Base-by-base conservation (phyloP, 1,140 invertebrate species). In the Pomphorhynchus laevis region DNA sequence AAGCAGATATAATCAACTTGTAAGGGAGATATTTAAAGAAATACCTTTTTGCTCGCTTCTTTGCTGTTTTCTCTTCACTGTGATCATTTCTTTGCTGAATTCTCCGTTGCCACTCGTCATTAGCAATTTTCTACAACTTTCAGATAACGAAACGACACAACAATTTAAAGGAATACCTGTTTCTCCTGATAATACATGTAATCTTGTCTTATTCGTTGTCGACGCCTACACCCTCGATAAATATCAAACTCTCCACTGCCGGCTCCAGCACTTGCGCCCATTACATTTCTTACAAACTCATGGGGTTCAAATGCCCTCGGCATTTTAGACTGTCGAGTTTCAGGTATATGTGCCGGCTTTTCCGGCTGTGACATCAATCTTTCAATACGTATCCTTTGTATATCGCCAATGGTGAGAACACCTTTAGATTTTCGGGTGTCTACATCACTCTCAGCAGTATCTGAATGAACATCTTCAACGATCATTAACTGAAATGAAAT, bases 201-300 rank as follows among this genome's bases (percentile, higher is more conserved):
- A 54, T 82, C 82, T 53, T 86, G 77, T 43, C 84, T 61, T 1
- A 77, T 72, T 61, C 82, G 84, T 61, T 93, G 80, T 58, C 86
- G 77, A 38, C 80, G 59, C 27, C 80, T 57, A 16, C 91, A 62
- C 62, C 89, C 80, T 45, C 82, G 64, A 49, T 93, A 93, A 1
- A 93, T 80, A 62, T 93, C 82, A 59, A 93, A 93, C 54, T 93
- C 84, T 35, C 84, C 84, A 50, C 77, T 86, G 16, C 84, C 84
- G 38, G 82, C 84, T 29, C 82, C 84, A 39, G 84, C 82, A 66
- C 77, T 84, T 14, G 77, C 86, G 11, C 61, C 77, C 77, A 84
- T 84, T 12, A 84, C 75, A 67, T 91, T 91, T 27, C 82, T 61
- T 3, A 91, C 76, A 64, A 89, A 89, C 53, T 86, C 79, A 4